Conservation (phyloP, 1,140 invertebrate species). For the Drosophila azteca region DNA sequence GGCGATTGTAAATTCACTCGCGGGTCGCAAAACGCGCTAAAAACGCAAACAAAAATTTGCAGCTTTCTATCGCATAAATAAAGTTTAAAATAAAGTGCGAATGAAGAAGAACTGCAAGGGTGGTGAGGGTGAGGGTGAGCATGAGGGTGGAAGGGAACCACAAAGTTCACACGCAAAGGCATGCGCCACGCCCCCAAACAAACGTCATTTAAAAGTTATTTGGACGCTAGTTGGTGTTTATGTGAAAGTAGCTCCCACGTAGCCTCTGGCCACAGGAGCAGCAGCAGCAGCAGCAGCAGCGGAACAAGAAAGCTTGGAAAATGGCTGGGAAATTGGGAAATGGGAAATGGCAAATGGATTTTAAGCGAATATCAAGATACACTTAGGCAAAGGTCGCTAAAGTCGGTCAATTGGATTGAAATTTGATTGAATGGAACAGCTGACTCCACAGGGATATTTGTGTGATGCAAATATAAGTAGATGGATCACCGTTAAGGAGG, state of each 20-base stretch:
- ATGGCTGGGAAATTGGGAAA: too few relatives aligned
- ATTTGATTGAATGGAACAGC: too few relatives aligned
- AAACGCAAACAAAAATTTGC: conserved; percentile 76
- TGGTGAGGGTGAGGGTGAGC: neutral
- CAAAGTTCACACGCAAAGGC: conserved; percentile 73
- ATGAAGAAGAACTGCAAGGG: conserved; percentile 41
- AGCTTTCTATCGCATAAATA: conserved; percentile 79
- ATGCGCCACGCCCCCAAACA: conserved; percentile 51
- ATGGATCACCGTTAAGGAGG: too few relatives aligned
- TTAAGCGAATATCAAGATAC: too few relatives aligned
- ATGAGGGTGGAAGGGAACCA: conserved; percentile 21
- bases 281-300: too few relatives aligned
- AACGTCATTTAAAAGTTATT: conserved; percentile 82
- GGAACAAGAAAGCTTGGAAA: too few relatives aligned
- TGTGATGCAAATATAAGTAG: too few relatives aligned
- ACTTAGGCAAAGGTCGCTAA: too few relatives aligned
- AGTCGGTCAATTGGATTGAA: too few relatives aligned
- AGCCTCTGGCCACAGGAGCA: conserved; percentile 20
- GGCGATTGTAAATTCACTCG: conserved; percentile 58
- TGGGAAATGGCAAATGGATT: too few relatives aligned
- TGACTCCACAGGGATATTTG: too few relatives aligned
- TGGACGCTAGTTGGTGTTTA: conserved; percentile 79
- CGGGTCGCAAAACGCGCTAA: conserved; percentile 52
- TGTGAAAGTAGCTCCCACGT: conserved; percentile 69
- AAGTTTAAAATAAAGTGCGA: conserved; percentile 79